Percentiles rank a stretch among this genome's conserved stretches.
Evolutionary conservation across 2,113 vertebrate species (phyloP).

Genomic region (Gavia stellata): DNA sequence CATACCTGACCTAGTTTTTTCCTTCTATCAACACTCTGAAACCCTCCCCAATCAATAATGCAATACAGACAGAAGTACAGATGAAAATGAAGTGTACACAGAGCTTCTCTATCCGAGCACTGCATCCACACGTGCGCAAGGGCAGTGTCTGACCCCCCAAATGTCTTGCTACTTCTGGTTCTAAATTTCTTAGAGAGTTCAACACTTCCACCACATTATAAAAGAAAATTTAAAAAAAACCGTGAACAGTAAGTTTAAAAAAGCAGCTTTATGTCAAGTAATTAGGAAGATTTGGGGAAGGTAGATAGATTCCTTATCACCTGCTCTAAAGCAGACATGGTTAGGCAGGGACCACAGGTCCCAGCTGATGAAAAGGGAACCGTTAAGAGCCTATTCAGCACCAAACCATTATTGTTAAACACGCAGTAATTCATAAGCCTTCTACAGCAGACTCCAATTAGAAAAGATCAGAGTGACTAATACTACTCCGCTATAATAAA

Average conservation of each 20-base stretch:
- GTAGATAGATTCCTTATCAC: not conserved
- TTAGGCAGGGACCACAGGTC: not conserved
- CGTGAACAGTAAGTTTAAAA: not conserved
- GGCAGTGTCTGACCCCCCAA: not conserved
- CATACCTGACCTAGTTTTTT: conserved; percentile 16
- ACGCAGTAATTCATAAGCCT: not conserved
- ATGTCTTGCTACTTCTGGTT: not conserved
- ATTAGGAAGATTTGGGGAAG: not conserved
- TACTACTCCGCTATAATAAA: not conserved
- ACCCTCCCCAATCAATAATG: conserved; percentile 11
- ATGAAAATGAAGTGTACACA: not conserved
- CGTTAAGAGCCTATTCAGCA: not conserved
- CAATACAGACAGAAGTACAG: not conserved
- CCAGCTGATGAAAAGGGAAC: conserved; percentile 43
- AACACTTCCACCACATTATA: not conserved
- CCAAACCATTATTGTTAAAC: not conserved
- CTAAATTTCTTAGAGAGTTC: not conserved
- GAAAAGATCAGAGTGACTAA: not conserved
- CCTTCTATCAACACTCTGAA: not conserved
- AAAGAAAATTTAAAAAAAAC: not conserved
- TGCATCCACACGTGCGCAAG: not conserved
- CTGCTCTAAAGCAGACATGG: not conserved
- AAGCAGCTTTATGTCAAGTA: not conserved
- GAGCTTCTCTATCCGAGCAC: not conserved
- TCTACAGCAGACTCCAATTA: not conserved